Evolutionary conservation across 1,140 invertebrate species (phyloP).

Genomic region (Drosophila lacteicornis): DNA sequence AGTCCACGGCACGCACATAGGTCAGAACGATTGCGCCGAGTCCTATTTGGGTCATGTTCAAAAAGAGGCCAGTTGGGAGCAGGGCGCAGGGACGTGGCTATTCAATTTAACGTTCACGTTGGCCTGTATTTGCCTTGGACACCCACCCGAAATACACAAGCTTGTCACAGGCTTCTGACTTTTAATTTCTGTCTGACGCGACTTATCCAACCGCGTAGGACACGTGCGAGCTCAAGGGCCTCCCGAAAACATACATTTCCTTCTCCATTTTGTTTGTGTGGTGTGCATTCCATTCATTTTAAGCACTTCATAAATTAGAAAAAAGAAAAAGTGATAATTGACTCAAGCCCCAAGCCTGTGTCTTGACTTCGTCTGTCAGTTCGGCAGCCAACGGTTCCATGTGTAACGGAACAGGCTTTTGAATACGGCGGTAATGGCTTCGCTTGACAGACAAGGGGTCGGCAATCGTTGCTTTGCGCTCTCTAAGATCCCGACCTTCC

Average conservation of each 20-base stretch:
- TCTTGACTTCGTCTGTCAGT: conserved; percentile 27
- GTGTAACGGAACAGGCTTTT: conserved; percentile 13
- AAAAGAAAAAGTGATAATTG: neutral
- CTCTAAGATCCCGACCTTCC: conserved; percentile 7
- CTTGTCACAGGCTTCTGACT: conserved; percentile 4
- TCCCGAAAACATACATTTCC: conserved; percentile 10
- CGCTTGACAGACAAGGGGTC: conserved; percentile 59
- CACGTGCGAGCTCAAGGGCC: conserved; percentile 15
- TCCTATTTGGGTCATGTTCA: conserved; percentile 24
- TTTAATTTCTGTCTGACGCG: conserved; percentile 6
- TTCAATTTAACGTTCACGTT: conserved; percentile 1
- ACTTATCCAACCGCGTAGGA: neutral
- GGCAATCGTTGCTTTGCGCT: neutral
- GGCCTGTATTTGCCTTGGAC: conserved; percentile 5
- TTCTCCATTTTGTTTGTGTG: neutral
- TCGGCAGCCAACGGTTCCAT: neutral
- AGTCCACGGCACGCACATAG: conserved; percentile 14
- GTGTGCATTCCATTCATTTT: neutral
- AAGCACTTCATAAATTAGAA: conserved; percentile 22
- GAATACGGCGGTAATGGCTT: conserved; percentile 37
- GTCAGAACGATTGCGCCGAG: neutral
- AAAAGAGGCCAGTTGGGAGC: conserved; percentile 5
- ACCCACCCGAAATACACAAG: neutral
- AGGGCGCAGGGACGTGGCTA: neutral
- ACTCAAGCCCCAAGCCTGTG: neutral